A percentile compares a stretch with the other conserved stretches of the same genome.
phyloP scores from a whole-genome alignment of 2,888 invertebrate species.

The Hermaeophaga mercurialis region DNA sequence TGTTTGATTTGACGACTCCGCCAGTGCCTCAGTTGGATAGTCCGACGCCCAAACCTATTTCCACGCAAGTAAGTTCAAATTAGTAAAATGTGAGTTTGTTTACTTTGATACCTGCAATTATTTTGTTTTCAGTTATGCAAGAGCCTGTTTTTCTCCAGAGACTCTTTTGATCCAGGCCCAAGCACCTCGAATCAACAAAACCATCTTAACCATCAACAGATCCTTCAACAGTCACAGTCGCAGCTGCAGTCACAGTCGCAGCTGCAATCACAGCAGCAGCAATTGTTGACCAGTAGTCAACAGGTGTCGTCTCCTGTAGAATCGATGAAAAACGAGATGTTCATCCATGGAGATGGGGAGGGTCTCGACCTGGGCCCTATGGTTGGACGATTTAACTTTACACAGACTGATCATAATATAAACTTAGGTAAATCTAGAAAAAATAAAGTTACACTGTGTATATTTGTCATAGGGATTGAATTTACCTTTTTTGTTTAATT shows the following conservation, averaged over 20 bases:
- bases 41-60: conserved; percentile 52
- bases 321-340: conserved; percentile 55
- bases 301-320: conserved; percentile 29
- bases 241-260: conserved; percentile 20
- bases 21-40: conserved; percentile 56
- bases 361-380: conserved; percentile 79
- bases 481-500: too few species aligned
- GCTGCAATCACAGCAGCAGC: conserved; percentile 24
- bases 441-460: not conserved
- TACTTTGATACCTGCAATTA: not conserved
- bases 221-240: not conserved
- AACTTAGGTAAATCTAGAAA: conserved; percentile 33
- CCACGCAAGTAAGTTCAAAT: conserved; percentile 52
- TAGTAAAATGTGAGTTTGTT: too few species aligned
- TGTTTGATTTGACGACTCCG: conserved; percentile 53
- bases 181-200: conserved; percentile 23
- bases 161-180: conserved; percentile 32
- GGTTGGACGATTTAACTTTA: conserved; percentile 61
- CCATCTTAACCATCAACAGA: conserved; percentile 10
- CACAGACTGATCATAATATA: conserved; percentile 36
- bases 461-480: too few species aligned
- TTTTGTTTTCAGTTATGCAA: conserved; percentile 50
- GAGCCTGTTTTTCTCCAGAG: conserved; percentile 52
- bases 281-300: conserved; percentile 21
- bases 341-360: conserved; percentile 73